Percentiles rank a stretch among this genome's conserved stretches.
Evolutionary conservation across 2,113 vertebrate species (phyloP).

Genomic region (Engraulis encrasicolus): DNA sequence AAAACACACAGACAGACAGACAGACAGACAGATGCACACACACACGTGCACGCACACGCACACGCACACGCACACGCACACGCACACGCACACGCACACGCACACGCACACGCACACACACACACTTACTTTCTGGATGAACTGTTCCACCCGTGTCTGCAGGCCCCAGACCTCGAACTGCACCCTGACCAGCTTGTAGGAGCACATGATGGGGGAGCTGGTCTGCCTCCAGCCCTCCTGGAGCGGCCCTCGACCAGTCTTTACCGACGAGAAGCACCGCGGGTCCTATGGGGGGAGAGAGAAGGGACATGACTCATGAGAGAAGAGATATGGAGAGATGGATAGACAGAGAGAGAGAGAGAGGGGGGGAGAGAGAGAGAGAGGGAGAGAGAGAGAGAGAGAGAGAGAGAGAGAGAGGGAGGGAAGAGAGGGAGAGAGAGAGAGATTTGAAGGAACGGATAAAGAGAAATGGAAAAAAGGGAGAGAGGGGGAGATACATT

Average conservation of each 20-base stretch:
- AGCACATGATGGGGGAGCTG: constrained; percentile 75
- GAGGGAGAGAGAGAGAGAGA: not conserved
- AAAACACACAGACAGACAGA: too few relatives aligned
- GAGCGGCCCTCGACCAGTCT: constrained; percentile 72
- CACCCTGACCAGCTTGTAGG: constrained; percentile 78
- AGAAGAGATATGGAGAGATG: too few relatives aligned
- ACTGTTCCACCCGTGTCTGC: constrained; percentile 76
- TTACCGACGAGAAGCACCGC: constrained; percentile 70
- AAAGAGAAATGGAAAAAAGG: too few relatives aligned
- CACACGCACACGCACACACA: not conserved
- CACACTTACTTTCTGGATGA: constrained; percentile 72
- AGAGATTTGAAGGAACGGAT: not conserved
- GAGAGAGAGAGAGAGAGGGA: not conserved
- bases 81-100: too few relatives aligned
- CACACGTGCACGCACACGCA: too few relatives aligned
- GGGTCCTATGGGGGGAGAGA: constrained; percentile 62
- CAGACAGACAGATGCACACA: too few relatives aligned
- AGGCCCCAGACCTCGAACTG: constrained; percentile 81
- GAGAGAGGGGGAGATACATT: too few relatives aligned
- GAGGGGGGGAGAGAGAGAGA: not conserved
- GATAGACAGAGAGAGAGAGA: too few relatives aligned
- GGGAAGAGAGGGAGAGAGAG: not conserved
- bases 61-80: too few relatives aligned
- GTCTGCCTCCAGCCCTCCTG: constrained; percentile 72
- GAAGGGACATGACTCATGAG: not conserved